These are phyloP conservation scores for Onychostoma macrolepis DNA, from an alignment of 2,113 vertebrate species.

Conservation along the genomic window DNA sequence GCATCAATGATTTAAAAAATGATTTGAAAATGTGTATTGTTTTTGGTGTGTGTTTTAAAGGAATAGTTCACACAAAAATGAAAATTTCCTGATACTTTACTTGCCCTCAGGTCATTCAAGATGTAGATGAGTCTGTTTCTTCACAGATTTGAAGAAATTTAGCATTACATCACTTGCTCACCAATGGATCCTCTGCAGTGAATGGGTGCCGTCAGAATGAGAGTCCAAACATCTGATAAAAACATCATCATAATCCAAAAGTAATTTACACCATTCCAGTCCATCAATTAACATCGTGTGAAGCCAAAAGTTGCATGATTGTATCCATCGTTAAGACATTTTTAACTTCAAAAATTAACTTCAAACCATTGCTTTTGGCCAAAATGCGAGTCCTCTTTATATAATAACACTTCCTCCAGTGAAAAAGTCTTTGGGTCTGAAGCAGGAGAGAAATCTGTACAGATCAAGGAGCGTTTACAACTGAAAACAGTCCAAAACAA, in stretches of 20 bases:
- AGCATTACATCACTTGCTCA: background rate
- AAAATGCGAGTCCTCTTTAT: no score
- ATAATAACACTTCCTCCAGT: no score
- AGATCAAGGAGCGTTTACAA: no score
- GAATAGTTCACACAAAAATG: background rate
- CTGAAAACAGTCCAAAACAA: no score
- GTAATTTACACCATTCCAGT: no score
- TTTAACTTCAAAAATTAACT: no score
- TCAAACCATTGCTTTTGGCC: no score
- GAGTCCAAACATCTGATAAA: background rate
- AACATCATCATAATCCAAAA: no score
- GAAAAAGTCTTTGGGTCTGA: no score
- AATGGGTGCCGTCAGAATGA: background rate
- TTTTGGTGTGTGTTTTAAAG: background rate
- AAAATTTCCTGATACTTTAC: background rate
- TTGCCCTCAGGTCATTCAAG: background rate
- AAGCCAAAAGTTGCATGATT: background rate
- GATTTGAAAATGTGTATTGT: background rate
- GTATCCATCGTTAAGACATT: no score
- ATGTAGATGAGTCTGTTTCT: background rate
- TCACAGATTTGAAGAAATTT: background rate
- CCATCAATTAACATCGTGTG: no score
- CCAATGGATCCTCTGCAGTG: background rate
- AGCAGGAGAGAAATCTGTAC: no score
- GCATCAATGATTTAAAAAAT: background rate